phyloP scores from a whole-genome alignment of 2,797 vertebrate species.

The Lerista edwardsae region DNA sequence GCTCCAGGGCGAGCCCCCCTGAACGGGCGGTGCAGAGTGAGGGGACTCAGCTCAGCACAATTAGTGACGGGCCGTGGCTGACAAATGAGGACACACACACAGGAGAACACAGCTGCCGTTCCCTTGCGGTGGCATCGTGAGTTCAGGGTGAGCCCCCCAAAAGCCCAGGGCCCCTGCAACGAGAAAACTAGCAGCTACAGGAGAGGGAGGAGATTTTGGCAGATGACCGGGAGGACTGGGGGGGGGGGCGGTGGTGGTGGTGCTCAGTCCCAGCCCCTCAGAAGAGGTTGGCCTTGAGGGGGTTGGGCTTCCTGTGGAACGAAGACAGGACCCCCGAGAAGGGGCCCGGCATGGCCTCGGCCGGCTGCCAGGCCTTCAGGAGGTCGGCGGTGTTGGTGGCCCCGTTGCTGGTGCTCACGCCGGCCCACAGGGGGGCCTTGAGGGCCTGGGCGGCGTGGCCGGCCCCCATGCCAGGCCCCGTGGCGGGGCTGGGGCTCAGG shows the following conservation, averaged over 20 bases:
- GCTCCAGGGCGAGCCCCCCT: no score
- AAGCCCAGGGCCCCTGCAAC: not conserved
- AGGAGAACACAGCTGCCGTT: not conserved
- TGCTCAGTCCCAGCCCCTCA: slow-evolving; percentile 68
- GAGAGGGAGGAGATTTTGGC: not conserved
- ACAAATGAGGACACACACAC: no score
- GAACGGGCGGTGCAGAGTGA: not conserved
- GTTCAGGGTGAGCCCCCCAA: not conserved
- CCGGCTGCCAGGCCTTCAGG: slow-evolving; percentile 94
- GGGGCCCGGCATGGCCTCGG: slow-evolving; percentile 90
- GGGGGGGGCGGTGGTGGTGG: not conserved
- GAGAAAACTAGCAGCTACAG: not conserved
- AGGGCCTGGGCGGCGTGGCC: slow-evolving; percentile 84
- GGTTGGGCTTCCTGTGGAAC: slow-evolving; percentile 92
- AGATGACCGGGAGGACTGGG: not conserved
- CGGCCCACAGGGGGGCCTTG: slow-evolving; percentile 88
- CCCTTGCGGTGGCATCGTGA: not conserved
- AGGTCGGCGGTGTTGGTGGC: slow-evolving; percentile 85
- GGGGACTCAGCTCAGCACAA: not conserved
- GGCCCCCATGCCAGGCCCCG: slow-evolving; percentile 76
- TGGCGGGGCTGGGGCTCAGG: slow-evolving; percentile 88
- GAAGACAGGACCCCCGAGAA: slow-evolving; percentile 94
- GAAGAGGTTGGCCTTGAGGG: slow-evolving; percentile 93
- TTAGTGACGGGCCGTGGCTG: not conserved
- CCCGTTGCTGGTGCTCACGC: slow-evolving; percentile 82